phyloP scores from a whole-genome alignment of 2,113 vertebrate species.

The Lethenteron reissneri region DNA sequence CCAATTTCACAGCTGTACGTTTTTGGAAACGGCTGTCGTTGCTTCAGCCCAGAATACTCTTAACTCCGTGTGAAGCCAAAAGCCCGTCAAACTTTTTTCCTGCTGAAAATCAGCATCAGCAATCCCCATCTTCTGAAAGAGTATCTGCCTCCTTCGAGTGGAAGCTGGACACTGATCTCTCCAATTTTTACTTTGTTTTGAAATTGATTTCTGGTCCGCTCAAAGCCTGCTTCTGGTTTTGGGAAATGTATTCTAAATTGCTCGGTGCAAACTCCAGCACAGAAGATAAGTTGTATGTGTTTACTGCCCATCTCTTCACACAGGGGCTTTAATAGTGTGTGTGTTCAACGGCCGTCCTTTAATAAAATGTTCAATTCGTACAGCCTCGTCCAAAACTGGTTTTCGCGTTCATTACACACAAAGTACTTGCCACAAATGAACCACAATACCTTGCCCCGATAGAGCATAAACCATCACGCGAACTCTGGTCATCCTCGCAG shows the following conservation, averaged over 20 bases:
- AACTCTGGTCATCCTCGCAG: no score
- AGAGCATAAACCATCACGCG: no score
- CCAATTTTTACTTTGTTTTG: slow-evolving; percentile 8
- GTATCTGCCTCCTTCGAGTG: slow-evolving; percentile 9
- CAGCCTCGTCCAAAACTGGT: neutral
- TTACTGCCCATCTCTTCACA: neutral
- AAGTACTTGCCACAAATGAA: no score
- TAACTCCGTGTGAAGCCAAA: slow-evolving; percentile 9
- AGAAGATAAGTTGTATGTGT: neutral
- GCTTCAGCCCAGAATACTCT: slow-evolving; percentile 8
- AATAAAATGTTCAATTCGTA: neutral
- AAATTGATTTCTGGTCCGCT: slow-evolving; percentile 12
- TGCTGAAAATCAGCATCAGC: slow-evolving; percentile 8
- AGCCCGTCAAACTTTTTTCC: slow-evolving; percentile 9
- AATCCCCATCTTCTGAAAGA: slow-evolving; percentile 10
- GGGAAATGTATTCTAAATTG: slow-evolving; percentile 11
- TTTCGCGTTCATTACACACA: neutral
- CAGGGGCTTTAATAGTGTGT: neutral
- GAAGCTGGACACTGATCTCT: slow-evolving; percentile 8
- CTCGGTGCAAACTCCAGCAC: neutral
- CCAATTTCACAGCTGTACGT: neutral
- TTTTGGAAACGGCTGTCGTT: neutral
- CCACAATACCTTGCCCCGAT: no score
- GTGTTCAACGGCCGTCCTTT: neutral
- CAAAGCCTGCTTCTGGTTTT: slow-evolving; percentile 8